Percentiles rank a stretch among this genome's conserved stretches.
phyloP scores from a whole-genome alignment of 2,888 invertebrate genomes.

The Baronia brevicornis region DNA sequence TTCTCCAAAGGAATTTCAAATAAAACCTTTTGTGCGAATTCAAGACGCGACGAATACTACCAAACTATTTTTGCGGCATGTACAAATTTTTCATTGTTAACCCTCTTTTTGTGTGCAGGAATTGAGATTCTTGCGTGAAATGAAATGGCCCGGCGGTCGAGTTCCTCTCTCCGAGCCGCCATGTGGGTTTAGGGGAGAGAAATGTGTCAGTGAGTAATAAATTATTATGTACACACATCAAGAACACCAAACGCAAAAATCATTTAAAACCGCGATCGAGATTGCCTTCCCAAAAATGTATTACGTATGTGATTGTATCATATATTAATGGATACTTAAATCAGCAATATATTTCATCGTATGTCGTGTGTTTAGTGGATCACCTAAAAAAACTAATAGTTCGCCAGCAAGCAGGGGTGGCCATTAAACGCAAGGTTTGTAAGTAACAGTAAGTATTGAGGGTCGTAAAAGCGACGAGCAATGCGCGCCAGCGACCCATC shows the following conservation, averaged over 20 bases:
- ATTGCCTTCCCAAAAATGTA: constrained; percentile 14
- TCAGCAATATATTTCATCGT: constrained; percentile 37
- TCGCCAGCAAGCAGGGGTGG: constrained; percentile 31
- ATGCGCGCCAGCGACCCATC: constrained; percentile 39
- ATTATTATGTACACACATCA: constrained; percentile 18
- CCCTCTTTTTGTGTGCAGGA: constrained; percentile 70
- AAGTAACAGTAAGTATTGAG: constrained; percentile 39
- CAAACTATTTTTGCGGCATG: not conserved
- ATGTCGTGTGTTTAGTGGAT: constrained; percentile 35
- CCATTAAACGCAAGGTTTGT: constrained; percentile 58
- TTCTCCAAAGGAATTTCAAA: no score
- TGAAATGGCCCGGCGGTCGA: constrained; percentile 85
- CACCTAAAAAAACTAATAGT: constrained; percentile 48
- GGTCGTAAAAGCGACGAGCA: constrained; percentile 49
- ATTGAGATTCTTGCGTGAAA: constrained; percentile 80
- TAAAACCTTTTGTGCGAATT: no score
- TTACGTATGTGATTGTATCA: constrained; percentile 21
- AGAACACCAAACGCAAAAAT: constrained; percentile 10
- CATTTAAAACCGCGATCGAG: constrained; percentile 9
- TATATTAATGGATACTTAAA: constrained; percentile 43
- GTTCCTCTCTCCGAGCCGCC: constrained; percentile 90
- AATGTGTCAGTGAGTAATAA: constrained; percentile 87
- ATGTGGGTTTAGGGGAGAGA: constrained; percentile 93
- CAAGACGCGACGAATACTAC: no score
- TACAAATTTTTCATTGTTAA: constrained; percentile 3